Base-by-base conservation (phyloP, 2,888 invertebrate species). In the Microctonus aethiopoides region DNA sequence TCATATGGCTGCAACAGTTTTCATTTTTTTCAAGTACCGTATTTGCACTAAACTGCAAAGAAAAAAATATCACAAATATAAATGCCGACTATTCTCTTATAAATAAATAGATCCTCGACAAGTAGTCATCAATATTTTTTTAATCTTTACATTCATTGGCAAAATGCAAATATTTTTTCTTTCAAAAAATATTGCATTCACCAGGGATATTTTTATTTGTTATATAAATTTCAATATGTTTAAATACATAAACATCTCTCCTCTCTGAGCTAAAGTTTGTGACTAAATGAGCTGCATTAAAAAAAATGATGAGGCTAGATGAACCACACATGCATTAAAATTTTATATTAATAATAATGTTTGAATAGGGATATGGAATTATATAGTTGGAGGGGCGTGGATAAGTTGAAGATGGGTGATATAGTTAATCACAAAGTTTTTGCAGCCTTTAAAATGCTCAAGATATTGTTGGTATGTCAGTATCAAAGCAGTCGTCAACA, bases 391-490 rank as follows among this genome's bases (percentile, higher is more conserved):
- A 63, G 51, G 52, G 63, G 62, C 24, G 10, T n/a, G n/a, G 34
- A 34, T 20, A 13, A 63, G 52, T 51, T 29, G 63, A 63, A 46
- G 51, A 46, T 51, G 63, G 6, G 51, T 52, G 63, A 39, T 60
- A 51, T 9, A 20, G 16, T 63, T 52, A 32, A 52, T 51, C 51
- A 6, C 51, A 51, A 52, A 63, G 34, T 63, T 34, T 52, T 51
- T 16, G 51, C 60, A 39, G 39, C 10, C 26, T 26, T 20, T n/a
- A 20, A 60, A 13, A 60, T 34, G 34, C 26, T 26, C 13, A 29
- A 62, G 26, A 46, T 52, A 63, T 34, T 63, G 20, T 63, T 34
- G 24, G 26, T 34, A 52, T 63, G 20, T 51, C 34, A 63, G 63
- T 63, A 51, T 32, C 34, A 1, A 52, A 29, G 22, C 26, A 32